phyloP scores from a whole-genome alignment of 2,113 vertebrate species.

The Numida meleagris region DNA sequence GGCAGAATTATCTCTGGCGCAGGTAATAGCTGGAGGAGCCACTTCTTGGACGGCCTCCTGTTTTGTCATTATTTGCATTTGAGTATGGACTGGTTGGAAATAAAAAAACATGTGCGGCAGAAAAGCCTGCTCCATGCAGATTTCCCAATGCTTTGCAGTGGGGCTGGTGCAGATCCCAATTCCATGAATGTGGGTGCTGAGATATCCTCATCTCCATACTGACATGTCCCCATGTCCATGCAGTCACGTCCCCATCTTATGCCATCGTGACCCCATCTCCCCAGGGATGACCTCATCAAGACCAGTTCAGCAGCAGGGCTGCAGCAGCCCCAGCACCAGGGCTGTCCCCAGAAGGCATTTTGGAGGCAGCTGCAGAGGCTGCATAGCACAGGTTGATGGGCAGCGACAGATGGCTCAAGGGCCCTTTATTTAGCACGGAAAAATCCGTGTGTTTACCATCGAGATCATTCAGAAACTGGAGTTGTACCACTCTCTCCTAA shows the following conservation, averaged over 20 bases:
- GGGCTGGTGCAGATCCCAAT: background rate
- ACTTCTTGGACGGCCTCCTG: background rate
- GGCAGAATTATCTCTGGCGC: conserved; percentile 50
- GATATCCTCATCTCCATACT: background rate
- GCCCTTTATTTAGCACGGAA: background rate
- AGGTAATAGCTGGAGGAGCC: conserved; percentile 40
- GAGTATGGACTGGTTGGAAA: background rate
- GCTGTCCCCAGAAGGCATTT: background rate
- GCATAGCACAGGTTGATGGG: background rate
- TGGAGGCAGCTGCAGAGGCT: background rate
- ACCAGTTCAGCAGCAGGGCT: background rate
- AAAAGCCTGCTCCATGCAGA: background rate
- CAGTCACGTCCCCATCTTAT: background rate
- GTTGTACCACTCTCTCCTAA: background rate
- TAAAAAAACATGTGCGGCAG: fast-evolving
- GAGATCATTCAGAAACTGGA: background rate
- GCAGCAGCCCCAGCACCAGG: background rate
- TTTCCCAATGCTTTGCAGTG: fast-evolving
- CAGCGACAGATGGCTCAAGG: conserved; percentile 25
- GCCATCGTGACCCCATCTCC: background rate
- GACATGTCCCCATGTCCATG: background rate
- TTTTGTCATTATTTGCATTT: background rate
- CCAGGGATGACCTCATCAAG: background rate
- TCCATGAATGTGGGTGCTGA: background rate
- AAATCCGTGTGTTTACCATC: background rate